Percentiles rank a stretch among this genome's conserved stretches.
Evolutionary conservation across 2,797 vertebrate genomes (phyloP).

Genomic region (Holocentrus rufus): DNA sequence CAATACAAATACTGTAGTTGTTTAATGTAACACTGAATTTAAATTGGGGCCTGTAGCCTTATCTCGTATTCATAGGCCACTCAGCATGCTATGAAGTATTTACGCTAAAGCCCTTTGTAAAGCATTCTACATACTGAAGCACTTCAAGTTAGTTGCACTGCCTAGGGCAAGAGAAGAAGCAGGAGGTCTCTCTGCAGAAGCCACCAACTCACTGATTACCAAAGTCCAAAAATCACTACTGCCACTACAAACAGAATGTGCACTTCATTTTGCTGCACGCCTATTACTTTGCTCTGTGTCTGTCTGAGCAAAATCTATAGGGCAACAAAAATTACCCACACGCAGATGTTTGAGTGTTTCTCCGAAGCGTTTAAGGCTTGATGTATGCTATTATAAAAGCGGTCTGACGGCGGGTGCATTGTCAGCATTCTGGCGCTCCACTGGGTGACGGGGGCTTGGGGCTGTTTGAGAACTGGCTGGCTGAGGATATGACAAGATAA

Average conservation of each 20-base stretch:
- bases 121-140: constrained; percentile 55
- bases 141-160: constrained; percentile 63
- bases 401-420: constrained; percentile 70
- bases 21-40: constrained; percentile 43
- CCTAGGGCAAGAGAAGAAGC: constrained; percentile 54
- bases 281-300: constrained; percentile 67
- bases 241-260: constrained; percentile 39
- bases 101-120: constrained; percentile 62
- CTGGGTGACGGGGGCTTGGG: constrained; percentile 55
- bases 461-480: constrained; percentile 59
- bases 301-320: constrained; percentile 73
- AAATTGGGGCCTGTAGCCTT: constrained; percentile 44
- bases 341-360: constrained; percentile 77
- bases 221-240: constrained; percentile 57
- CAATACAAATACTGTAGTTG: constrained; percentile 37
- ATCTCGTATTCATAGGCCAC: constrained; percentile 67
- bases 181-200: constrained; percentile 60
- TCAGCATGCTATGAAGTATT: constrained; percentile 69
- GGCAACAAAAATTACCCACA: constrained; percentile 75
- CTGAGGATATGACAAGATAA: constrained; percentile 75
- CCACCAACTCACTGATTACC: constrained; percentile 54
- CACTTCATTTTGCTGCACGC: constrained; percentile 63
- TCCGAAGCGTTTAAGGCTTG: constrained; percentile 77
- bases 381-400: constrained; percentile 81
- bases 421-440: constrained; percentile 74